Percentiles rank a stretch among this genome's conserved stretches.
phyloP scores from a whole-genome alignment of 2,797 vertebrate genomes.

The Manis javanica region DNA sequence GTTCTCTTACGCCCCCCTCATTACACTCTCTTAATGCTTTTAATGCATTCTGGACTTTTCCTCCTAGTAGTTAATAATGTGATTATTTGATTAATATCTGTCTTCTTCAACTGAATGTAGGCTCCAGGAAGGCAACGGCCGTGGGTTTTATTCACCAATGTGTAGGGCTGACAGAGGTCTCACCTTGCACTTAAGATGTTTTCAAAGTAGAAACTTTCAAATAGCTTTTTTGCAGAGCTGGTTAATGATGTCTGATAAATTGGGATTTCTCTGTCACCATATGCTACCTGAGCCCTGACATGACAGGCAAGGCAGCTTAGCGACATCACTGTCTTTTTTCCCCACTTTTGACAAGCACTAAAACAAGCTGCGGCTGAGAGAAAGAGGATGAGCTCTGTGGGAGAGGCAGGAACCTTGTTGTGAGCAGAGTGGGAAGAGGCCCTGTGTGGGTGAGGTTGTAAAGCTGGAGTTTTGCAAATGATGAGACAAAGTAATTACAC shows the following conservation, averaged over 20 bases:
- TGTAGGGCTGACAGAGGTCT: background rate
- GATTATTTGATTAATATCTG: background rate
- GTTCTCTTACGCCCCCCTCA: background rate
- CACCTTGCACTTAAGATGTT: background rate
- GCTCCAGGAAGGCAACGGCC: background rate
- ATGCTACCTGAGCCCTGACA: background rate
- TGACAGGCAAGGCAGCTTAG: background rate
- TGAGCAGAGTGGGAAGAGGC: background rate
- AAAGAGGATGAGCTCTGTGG: no score
- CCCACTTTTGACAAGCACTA: background rate
- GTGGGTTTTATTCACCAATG: background rate
- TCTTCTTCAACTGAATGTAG: background rate
- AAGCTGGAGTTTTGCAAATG: conserved; percentile 30
- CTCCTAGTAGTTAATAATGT: background rate
- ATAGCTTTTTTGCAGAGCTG: background rate
- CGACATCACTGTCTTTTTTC: background rate
- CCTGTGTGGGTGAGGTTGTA: background rate
- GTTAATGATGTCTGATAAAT: background rate
- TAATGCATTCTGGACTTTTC: background rate
- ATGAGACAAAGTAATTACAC: background rate
- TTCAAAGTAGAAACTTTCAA: background rate
- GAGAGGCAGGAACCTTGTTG: background rate
- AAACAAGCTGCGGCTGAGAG: background rate
- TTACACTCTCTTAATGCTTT: background rate
- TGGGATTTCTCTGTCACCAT: conserved; percentile 29